Conservation (phyloP, 2,888 invertebrate species). For the Caenorhabditis imperialis region DNA sequence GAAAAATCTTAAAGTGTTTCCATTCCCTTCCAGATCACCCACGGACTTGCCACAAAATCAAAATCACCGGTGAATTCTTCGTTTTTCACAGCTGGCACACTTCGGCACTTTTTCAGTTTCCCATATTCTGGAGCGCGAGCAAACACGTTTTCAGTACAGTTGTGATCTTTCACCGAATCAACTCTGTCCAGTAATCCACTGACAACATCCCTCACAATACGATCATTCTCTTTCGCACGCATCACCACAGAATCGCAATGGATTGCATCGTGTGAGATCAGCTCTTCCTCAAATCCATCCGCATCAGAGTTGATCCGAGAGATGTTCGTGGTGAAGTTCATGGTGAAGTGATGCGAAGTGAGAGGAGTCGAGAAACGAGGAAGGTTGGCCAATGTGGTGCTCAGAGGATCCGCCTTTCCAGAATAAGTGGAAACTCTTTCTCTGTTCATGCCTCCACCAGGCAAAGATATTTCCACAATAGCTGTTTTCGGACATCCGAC, state of each 20-base stretch:
- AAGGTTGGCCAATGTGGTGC: constrained; percentile 6
- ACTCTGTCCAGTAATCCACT: too few species aligned
- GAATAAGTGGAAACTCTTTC: neutral
- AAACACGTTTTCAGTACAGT: too few species aligned
- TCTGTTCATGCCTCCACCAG: neutral
- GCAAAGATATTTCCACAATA: constrained; percentile 9
- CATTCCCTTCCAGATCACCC: too few species aligned
- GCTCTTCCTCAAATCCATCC: neutral
- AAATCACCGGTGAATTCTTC: too few species aligned
- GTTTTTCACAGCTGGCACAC: too few species aligned
- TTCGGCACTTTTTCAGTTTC: too few species aligned
- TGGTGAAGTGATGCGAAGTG: constrained; percentile 3
- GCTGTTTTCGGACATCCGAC: constrained; percentile 22
- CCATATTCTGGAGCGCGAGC: too few species aligned
- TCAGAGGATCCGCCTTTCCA: neutral
- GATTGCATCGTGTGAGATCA: neutral
- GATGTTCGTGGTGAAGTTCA: constrained; percentile 2
- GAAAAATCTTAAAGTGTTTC: too few species aligned
- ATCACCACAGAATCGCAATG: neutral
- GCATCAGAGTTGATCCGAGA: constrained; percentile 7
- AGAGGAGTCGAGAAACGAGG: constrained; percentile 27
- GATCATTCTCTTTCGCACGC: too few species aligned
- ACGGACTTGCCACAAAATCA: too few species aligned
- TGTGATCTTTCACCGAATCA: too few species aligned
- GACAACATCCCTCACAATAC: too few species aligned